Conservation (phyloP, 64 coral and sea anemone species). For the Trachythela sp. region DNA sequence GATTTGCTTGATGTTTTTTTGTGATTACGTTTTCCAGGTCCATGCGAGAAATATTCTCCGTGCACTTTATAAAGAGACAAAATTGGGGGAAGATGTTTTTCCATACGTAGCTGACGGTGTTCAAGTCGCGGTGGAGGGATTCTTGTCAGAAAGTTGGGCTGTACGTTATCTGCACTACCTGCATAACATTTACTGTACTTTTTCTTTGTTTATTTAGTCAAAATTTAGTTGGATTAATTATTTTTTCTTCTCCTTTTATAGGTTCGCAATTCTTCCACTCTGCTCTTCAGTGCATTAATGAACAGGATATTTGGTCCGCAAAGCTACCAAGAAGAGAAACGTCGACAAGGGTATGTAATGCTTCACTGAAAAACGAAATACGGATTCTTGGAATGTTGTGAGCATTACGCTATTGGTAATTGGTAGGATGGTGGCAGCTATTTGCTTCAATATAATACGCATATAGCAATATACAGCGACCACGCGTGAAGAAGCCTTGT, state of each 20-base stretch:
- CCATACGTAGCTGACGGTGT: constrained; percentile 79
- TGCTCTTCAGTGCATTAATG: constrained; percentile 84
- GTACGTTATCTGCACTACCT: constrained; percentile 39
- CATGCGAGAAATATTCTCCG: constrained; percentile 86
- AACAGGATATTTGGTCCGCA: constrained; percentile 81
- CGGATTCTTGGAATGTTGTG: too few relatives aligned
- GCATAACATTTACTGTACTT: background rate
- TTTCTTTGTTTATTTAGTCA: background rate
- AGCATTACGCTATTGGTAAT: too few relatives aligned
- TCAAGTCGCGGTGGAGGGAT: constrained; percentile 63
- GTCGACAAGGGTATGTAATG: background rate
- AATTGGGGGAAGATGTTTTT: constrained; percentile 81
- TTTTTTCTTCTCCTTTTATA: constrained; percentile 8
- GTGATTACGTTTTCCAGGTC: constrained; percentile 38
- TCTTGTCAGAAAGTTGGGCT: constrained; percentile 83
- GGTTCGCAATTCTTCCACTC: constrained; percentile 90
- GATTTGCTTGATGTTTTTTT: too few relatives aligned
- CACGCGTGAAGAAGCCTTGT: too few relatives aligned
- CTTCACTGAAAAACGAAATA: background rate
- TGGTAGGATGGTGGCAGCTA: too few relatives aligned
- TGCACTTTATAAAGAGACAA: constrained; percentile 78
- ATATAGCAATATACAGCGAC: too few relatives aligned
- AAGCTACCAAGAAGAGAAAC: constrained; percentile 49
- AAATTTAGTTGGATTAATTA: background rate
- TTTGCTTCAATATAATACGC: too few relatives aligned